Evolutionary conservation across 2,113 vertebrate species (phyloP), one percentile per base, ranked within the genome.

Genomic region (Collichthys lucidus): DNA sequence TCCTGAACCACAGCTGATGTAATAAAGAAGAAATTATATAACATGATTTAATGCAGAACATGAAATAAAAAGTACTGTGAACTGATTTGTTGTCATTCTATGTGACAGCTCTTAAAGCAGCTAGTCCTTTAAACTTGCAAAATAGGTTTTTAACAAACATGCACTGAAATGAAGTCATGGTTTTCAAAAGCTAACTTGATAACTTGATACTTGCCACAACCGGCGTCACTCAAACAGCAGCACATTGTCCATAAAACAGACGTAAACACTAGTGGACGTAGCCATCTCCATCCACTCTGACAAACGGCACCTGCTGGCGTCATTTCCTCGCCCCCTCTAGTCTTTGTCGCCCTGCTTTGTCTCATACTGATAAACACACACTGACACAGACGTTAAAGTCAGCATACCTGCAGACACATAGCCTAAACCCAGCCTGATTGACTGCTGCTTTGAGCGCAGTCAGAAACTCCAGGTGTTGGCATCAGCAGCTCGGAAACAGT

Each of bases 331-430:
- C 6, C 11, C 42, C 26, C 24, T 53, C n/a, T 1, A 40, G 44
- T 67, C 69, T 68, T 9, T 35, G 74, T 53, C 26, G 31, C 19
- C 60, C 86, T 86, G 76, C 56, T 85, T 82, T 19, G 56, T 85
- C 55, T 82, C 80, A 42, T 0, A 10, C 50, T 66, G 56, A 79
- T 77, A 88, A 82, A 85, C 82, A 87, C 79, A 72, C 72, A 72
- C 71, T 82, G 42, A 55, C 16, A 19, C 29, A 78, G 17, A 44
- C 6, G 62, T 64, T 66, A 22, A 46, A 57, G 64, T 24, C 49
- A 71, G 49, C 84, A 88, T 82, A 77, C 67, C 79, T 70, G 47
- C 80, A 14, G 5, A 35, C 12, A 11, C 12, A 16, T 55, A 56
- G 47, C 46, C 82, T 86, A 80, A 90, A 84, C 75, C 15, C 2